Base-by-base conservation (phyloP, 2,113 vertebrate species). In the Probosciger aterrimus region DNA sequence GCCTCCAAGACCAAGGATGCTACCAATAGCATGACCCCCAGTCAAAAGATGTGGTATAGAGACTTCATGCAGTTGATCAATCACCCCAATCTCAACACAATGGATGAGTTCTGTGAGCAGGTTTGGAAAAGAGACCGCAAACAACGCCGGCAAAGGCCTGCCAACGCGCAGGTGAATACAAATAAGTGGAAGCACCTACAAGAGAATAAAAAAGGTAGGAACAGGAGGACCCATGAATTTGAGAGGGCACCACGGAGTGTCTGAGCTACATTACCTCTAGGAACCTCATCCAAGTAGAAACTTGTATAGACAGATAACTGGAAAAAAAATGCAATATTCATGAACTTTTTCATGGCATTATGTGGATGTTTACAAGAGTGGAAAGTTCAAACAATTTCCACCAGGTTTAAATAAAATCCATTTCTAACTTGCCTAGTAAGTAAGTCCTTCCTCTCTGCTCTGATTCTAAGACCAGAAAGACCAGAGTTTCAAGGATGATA, bases 91-190 rank as follows among this genome's bases (percentile, higher is more conserved):
- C 98, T 99, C 67, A 99, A 99, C 97, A 99, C 99, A 3, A 98
- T 99, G 98, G 99, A 99, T 91, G 99, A 99, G 95, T 99, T 99
- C 94, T 99, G 99, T 60, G 99, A 99, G 97, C 99, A 99, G 94
- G 99, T 99, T 35, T 99, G 99, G 99, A 99, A 99, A 98, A 98
- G 99, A 96, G 99, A 99, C 97, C 98, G 98, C 90, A 99, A 99
- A 86, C 99, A 99, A 73, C 98, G 98, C 70, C 98, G 98, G 50
- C 99, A 99, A 94, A 99, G 98, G 92, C 98, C 98, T 19, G 97
- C 98, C 37, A 98, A 97, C 12, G 28, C 96, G 14, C 98, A 98
- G 63, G 98, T 97, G 90, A 98, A 98, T 73, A 93, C 98, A 35
- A 98, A 98, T 96, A 99, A 99, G 88, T 99, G 99, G 99, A 99